Evolutionary conservation across 2,797 vertebrate species (phyloP).

Genomic region (Enteromius treurensis): DNA sequence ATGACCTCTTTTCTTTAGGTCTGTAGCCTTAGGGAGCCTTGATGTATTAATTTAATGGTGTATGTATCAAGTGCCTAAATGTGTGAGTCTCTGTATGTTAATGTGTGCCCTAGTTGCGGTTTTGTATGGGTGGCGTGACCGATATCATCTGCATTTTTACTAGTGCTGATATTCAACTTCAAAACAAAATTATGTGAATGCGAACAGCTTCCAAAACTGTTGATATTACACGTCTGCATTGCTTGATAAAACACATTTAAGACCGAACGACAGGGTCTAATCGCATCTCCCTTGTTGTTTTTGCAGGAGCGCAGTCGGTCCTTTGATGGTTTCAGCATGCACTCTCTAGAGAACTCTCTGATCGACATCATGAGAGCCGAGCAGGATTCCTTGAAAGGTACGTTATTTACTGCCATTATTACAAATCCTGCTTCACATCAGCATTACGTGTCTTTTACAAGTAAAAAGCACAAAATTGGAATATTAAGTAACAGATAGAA

Average conservation of each 20-base stretch:
- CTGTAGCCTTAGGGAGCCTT: background rate
- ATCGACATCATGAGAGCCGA: constrained; percentile 99
- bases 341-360: constrained; percentile 98
- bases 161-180: background rate
- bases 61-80: background rate
- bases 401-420: background rate
- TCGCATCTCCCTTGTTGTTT: constrained; percentile 71
- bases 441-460: background rate
- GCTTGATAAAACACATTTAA: constrained; percentile 6
- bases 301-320: constrained; percentile 94
- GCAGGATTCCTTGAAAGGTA: constrained; percentile 99
- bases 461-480: background rate
- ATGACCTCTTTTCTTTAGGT: background rate
- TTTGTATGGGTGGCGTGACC: background rate
- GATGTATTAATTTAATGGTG: constrained; percentile 28
- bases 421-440: background rate
- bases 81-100: background rate
- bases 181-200: background rate
- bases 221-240: background rate
- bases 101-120: background rate
- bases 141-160: background rate
- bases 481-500: background rate
- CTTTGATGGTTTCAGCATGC: constrained; percentile 95
- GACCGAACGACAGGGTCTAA: constrained; percentile 56
- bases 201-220: background rate